A percentile compares a stretch with the other conserved stretches of the same genome.
These are phyloP conservation scores for Trididemnum miniatum DNA, from an alignment of 23 tunicate genomes.

Conservation along the genomic window DNA sequence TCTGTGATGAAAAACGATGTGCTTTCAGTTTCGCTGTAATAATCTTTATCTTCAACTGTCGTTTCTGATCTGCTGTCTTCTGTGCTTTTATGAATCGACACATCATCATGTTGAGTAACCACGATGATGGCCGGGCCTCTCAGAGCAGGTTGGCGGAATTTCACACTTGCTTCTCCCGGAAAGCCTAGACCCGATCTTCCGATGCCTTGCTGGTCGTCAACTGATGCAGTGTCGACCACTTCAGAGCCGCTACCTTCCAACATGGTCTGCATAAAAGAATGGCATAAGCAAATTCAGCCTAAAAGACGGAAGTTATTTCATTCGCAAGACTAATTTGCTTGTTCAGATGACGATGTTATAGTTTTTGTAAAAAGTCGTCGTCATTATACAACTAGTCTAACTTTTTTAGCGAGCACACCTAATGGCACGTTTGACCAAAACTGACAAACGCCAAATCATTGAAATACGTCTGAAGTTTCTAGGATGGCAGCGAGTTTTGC, in stretches of 20 bases:
- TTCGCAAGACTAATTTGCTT: too few species aligned
- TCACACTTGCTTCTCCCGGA: background rate
- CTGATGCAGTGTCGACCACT: background rate
- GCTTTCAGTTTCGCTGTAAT: slow-evolving; percentile 66
- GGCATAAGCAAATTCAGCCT: too few species aligned
- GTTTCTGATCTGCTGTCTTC: slow-evolving; percentile 80
- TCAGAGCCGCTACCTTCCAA: background rate
- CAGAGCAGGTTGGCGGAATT: background rate
- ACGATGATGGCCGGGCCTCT: slow-evolving; percentile 52
- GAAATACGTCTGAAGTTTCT: too few species aligned
- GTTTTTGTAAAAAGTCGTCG: too few species aligned
- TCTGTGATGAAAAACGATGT: slow-evolving; percentile 61
- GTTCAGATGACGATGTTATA: too few species aligned
- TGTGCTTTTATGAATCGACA: slow-evolving; percentile 41
- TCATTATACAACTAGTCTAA: too few species aligned
- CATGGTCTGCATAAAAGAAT: too few species aligned
- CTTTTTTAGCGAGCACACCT: too few species aligned
- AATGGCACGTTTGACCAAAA: too few species aligned
- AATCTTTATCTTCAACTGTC: slow-evolving; percentile 58
- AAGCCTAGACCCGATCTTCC: background rate
- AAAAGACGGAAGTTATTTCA: too few species aligned
- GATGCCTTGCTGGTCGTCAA: background rate
- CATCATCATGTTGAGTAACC: slow-evolving; percentile 66
- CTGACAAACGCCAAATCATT: too few species aligned
- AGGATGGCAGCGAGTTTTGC: too few species aligned